phyloP scores from a whole-genome alignment of 2,797 vertebrate genomes.

The Lepilemur septentrionalis region DNA sequence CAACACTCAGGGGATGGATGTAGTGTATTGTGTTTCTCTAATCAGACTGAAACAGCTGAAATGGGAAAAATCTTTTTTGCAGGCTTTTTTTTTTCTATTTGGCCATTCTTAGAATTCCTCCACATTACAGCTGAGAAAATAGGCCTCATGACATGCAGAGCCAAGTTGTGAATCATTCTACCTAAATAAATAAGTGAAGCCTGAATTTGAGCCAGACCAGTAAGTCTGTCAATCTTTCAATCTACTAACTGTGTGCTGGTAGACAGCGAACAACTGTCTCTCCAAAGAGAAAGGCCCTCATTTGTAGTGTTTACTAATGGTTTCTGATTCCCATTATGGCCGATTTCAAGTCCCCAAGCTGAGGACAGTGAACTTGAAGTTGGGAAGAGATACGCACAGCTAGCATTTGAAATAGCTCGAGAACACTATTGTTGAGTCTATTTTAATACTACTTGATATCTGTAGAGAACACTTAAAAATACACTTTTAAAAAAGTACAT shows the following conservation, averaged over 20 bases:
- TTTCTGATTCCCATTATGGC: not conserved
- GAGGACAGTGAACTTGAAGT: not conserved
- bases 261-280: not conserved
- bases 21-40: not conserved
- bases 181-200: constrained; percentile 29
- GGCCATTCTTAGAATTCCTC: constrained; percentile 47
- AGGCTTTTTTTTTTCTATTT: not conserved
- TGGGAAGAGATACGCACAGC: not conserved
- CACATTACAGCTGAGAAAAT: constrained; percentile 5
- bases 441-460: not conserved
- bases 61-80: not conserved
- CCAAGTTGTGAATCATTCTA: constrained; percentile 33
- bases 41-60: constrained; percentile 41
- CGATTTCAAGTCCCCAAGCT: not conserved
- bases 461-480: not conserved
- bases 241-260: not conserved
- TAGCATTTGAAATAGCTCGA: not conserved
- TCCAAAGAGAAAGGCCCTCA: not conserved
- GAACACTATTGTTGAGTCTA: not conserved
- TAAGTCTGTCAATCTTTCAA: not conserved
- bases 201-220: not conserved
- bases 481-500: not conserved
- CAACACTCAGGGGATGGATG: not conserved
- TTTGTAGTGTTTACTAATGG: not conserved
- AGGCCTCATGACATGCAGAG: not conserved